Conservation (phyloP, 2,113 vertebrate genomes). For the Malurus melanocephalus region DNA sequence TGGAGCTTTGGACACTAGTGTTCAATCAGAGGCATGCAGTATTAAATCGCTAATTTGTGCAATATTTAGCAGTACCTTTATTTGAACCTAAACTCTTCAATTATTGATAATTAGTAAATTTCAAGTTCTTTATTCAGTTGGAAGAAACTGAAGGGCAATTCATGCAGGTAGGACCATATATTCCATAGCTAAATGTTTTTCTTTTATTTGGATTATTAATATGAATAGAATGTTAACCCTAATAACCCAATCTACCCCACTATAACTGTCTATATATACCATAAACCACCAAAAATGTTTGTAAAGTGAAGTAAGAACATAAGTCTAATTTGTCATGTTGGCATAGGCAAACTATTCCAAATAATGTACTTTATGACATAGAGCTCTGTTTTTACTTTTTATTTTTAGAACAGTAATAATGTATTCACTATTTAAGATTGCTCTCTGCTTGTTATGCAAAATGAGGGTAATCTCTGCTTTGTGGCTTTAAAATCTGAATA, state of each 20-base stretch:
- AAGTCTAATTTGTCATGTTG: neutral
- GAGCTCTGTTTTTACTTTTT: neutral
- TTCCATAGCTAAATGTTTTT: neutral
- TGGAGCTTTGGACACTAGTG: neutral
- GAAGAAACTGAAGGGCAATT: neutral
- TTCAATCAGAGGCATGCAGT: neutral
- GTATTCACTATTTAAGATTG: neutral
- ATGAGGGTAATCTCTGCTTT: neutral
- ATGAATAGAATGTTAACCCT: neutral
- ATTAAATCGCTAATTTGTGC: neutral
- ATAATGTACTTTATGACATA: neutral
- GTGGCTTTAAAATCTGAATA: neutral
- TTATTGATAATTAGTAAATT: neutral
- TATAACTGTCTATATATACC: neutral
- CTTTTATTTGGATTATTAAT: neutral
- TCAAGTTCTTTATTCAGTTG: neutral
- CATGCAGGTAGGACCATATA: neutral
- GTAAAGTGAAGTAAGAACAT: neutral
- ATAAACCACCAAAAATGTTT: neutral
- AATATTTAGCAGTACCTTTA: neutral
- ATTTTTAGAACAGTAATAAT: neutral
- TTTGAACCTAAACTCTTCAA: neutral
- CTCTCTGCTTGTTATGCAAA: neutral
- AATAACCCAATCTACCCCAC: rapidly evolving
- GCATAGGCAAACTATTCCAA: neutral